Evolutionary conservation across 1,140 invertebrate genomes (phyloP).

Genomic region (Nymphalis io): DNA sequence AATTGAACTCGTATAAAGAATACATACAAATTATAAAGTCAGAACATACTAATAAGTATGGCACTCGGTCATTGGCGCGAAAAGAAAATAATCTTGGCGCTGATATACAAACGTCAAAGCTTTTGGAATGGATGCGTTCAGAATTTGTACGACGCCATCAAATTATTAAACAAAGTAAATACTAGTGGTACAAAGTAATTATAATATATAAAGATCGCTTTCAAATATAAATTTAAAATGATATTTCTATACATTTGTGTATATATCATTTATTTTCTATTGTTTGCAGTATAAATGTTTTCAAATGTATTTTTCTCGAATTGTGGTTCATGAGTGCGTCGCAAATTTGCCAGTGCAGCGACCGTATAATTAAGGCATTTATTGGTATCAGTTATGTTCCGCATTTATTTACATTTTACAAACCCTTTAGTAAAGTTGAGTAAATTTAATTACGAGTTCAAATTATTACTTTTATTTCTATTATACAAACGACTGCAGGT

Average conservation of each 20-base stretch:
- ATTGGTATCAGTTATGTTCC: slow-evolving; percentile 11
- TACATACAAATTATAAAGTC: not conserved
- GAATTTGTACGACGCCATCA: not conserved
- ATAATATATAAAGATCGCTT: too few relatives aligned
- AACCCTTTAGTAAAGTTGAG: too few relatives aligned
- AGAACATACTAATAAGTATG: not conserved
- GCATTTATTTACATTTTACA: slow-evolving; percentile 1
- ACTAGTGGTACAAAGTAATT: not conserved
- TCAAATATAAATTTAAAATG: not conserved
- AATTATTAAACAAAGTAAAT: not conserved
- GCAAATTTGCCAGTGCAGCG: slow-evolving; percentile 37
- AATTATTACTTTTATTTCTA: too few relatives aligned
- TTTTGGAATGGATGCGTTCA: slow-evolving; percentile 2
- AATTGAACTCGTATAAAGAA: too few relatives aligned
- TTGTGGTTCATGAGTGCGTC: slow-evolving; percentile 31
- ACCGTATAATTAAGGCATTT: slow-evolving; percentile 50
- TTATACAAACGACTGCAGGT: too few relatives aligned
- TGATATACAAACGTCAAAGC: not conserved
- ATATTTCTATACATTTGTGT: not conserved
- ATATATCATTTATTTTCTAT: not conserved
- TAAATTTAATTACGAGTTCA: too few relatives aligned
- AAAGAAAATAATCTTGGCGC: slow-evolving; percentile 4
- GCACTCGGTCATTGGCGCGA: not conserved
- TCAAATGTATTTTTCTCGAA: not conserved
- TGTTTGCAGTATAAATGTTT: not conserved